A percentile compares a stretch with the other conserved stretches of the same genome.
phyloP scores from a whole-genome alignment of 2,888 invertebrate species.

The Brachylomia viminalis region DNA sequence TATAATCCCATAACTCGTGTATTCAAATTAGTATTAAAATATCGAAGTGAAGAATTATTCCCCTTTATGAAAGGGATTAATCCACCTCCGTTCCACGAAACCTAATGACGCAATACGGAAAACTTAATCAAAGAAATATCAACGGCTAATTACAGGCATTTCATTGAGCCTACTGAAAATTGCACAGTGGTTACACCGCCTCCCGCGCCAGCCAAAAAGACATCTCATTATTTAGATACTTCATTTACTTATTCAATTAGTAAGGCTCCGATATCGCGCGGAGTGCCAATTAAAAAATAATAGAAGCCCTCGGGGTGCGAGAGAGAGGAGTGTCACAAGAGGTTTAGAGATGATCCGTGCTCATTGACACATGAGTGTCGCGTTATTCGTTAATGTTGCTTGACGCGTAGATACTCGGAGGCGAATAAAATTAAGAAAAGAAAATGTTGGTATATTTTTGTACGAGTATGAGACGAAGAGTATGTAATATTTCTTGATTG shows the following conservation, averaged over 20 bases:
- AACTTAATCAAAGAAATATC: constrained; percentile 40
- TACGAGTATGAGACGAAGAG: not conserved
- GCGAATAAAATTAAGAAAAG: not conserved
- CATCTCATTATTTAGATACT: constrained; percentile 89
- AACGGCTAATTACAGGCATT: constrained; percentile 55
- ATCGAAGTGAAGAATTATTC: not conserved
- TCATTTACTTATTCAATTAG: constrained; percentile 89
- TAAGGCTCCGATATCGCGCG: constrained; percentile 83
- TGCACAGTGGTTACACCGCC: constrained; percentile 69
- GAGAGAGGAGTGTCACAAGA: constrained; percentile 80
- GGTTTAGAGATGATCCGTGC: constrained; percentile 80
- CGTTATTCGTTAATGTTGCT: constrained; percentile 58
- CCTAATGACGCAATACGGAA: not conserved
- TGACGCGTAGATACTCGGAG: constrained; percentile 25
- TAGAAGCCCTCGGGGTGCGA: constrained; percentile 82
- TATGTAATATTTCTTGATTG: not conserved
- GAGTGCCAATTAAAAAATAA: constrained; percentile 90
- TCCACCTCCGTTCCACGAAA: not conserved
- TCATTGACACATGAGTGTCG: constrained; percentile 61
- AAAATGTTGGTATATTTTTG: not conserved
- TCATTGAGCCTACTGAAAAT: constrained; percentile 50
- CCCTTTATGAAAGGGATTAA: not conserved
- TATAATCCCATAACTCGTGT: not conserved
- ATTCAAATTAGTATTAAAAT: not conserved
- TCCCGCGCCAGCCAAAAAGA: constrained; percentile 81